phyloP scores from a whole-genome alignment of 2,797 vertebrate species.

The Brachyrhaphis roseni region DNA sequence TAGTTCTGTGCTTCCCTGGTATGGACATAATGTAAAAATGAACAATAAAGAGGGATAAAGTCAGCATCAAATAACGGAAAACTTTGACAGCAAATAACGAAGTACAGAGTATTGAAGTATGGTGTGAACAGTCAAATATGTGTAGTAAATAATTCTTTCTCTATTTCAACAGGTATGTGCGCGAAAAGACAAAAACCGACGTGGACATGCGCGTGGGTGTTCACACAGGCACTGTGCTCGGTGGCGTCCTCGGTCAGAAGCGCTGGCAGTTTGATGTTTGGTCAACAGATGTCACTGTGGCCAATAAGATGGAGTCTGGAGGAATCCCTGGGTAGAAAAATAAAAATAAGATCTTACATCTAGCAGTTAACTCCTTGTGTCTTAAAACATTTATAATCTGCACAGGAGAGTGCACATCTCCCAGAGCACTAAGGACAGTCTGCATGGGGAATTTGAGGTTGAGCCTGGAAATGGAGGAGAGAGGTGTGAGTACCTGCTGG shows the following conservation, averaged over 20 bases:
- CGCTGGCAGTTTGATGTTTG: conserved; percentile 98
- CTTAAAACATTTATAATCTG: conserved; percentile 16
- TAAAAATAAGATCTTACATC: too few relatives aligned
- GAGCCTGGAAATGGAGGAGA: conserved; percentile 89
- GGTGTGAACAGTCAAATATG: background rate
- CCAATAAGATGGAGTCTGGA: conserved; percentile 97
- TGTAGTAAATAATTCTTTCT: background rate
- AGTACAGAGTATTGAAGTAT: too few relatives aligned
- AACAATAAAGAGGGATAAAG: background rate
- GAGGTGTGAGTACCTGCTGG: conserved; percentile 91
- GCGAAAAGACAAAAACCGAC: conserved; percentile 91
- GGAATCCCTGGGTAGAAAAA: conserved; percentile 89
- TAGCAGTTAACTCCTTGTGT: background rate
- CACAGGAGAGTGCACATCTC: conserved; percentile 94
- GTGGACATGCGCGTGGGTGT: conserved; percentile 97
- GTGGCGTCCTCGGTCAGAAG: conserved; percentile 94
- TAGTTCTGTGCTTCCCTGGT: background rate
- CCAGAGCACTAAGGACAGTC: conserved; percentile 90
- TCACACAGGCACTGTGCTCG: conserved; percentile 92
- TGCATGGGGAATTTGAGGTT: conserved; percentile 91
- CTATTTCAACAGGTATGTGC: conserved; percentile 83
- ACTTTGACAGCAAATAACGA: background rate
- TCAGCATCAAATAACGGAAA: background rate
- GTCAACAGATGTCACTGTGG: conserved; percentile 96
- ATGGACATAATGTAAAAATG: background rate